A percentile compares a stretch with the other conserved stretches of the same genome.
phyloP scores from a whole-genome alignment of 2,113 vertebrate species.

The Aplodontia rufa region DNA sequence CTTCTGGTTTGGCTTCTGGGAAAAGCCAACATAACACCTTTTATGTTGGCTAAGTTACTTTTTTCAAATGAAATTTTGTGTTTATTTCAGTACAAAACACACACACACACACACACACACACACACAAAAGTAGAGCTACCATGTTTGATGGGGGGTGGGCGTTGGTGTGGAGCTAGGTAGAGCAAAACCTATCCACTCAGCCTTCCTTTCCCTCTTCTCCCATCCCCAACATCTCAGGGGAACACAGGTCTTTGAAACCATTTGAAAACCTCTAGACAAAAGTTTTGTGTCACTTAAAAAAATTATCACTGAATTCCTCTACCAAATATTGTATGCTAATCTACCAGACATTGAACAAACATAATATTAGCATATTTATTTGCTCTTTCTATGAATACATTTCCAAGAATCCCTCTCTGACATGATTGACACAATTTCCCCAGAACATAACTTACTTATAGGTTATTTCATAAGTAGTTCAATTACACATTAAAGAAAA shows the following conservation, averaged over 20 bases:
- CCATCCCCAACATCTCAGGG: neutral
- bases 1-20: neutral
- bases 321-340: neutral
- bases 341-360: neutral
- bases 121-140: neutral
- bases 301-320: neutral
- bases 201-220: too few species aligned
- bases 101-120: accelerated
- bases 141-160: neutral
- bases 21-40: neutral
- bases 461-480: neutral
- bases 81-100: neutral
- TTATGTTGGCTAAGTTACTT: neutral
- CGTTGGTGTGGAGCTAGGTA: neutral
- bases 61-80: neutral
- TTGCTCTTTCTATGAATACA: neutral
- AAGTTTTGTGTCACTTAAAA: neutral
- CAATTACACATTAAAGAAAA: slow-evolving; percentile 16
- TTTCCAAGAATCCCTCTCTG: neutral
- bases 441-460: neutral
- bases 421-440: neutral
- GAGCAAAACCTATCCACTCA: neutral
- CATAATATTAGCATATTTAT: neutral
- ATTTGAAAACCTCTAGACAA: neutral
- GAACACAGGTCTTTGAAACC: neutral